These are phyloP conservation scores for Argentina silus DNA, from an alignment of 2,797 vertebrate genomes.

Conservation along the genomic window DNA sequence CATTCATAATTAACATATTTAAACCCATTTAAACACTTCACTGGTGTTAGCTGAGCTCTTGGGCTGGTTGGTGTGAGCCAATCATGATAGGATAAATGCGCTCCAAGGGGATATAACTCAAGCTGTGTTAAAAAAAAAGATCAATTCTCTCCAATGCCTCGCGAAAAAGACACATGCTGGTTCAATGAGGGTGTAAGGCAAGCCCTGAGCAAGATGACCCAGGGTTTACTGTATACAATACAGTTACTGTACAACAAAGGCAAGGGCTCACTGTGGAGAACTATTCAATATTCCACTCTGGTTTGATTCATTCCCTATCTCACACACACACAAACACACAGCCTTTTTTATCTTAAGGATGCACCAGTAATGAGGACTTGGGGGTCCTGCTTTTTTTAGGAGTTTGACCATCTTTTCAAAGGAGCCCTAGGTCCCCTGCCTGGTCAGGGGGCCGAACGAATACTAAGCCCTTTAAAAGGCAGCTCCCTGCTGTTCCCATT, in stretches of 20 bases:
- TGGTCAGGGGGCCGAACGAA: slow-evolving; percentile 53
- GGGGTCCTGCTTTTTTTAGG: slow-evolving; percentile 33
- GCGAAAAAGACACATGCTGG: no score
- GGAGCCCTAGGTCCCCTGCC: slow-evolving; percentile 42
- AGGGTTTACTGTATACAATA: no score
- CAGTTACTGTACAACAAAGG: not conserved
- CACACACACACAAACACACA: not conserved
- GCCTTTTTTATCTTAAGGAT: slow-evolving; percentile 8
- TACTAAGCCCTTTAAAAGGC: slow-evolving; percentile 56
- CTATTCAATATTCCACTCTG: not conserved
- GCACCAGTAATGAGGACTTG: slow-evolving; percentile 39
- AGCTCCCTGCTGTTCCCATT: slow-evolving; percentile 57
- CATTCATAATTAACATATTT: slow-evolving; percentile 20
- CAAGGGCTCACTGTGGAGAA: not conserved
- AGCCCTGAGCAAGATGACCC: no score
- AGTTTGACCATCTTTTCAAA: slow-evolving; percentile 33
- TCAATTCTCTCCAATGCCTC: not conserved
- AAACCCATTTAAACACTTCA: slow-evolving; percentile 23
- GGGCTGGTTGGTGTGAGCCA: slow-evolving; percentile 2
- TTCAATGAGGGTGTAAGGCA: no score
- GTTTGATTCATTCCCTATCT: not conserved
- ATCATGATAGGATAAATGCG: not conserved
- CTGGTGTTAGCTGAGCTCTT: not conserved
- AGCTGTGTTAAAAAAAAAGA: not conserved
- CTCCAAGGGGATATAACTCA: slow-evolving; percentile 2